Conservation (phyloP, 2,797 vertebrate genomes). For the Acanthis flammea region DNA sequence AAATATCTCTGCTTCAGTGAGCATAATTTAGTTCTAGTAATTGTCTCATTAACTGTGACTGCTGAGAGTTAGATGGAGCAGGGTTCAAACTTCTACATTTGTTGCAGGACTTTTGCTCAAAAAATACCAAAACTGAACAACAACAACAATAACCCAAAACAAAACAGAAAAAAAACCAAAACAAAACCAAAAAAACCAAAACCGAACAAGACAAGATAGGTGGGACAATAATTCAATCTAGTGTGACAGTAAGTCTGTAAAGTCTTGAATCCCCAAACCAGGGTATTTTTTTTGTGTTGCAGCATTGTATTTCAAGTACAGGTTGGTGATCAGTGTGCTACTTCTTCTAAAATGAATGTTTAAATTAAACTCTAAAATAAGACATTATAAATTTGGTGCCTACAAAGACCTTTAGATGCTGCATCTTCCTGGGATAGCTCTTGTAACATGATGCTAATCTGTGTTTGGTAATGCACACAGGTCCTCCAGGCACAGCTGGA, state of each 20-base stretch:
- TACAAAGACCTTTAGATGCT: not conserved
- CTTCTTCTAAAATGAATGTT: not conserved
- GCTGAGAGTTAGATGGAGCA: not conserved
- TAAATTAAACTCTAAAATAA: not conserved
- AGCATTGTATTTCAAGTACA: not conserved
- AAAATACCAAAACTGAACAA: not conserved
- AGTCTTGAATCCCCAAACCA: not conserved
- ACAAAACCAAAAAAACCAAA: not conserved
- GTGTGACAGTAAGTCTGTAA: not conserved
- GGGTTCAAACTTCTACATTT: not conserved
- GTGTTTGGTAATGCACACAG: slow-evolving; percentile 65
- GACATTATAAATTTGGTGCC: not conserved
- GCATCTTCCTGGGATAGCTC: not conserved
- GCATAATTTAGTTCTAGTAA: not conserved
- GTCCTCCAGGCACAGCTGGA: slow-evolving; percentile 94
- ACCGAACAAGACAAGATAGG: not conserved
- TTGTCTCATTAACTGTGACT: not conserved
- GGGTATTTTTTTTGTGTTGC: not conserved
- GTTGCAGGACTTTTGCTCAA: not conserved
- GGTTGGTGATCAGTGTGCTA: not conserved
- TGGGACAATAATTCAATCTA: not conserved
- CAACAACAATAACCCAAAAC: not conserved
- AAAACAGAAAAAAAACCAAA: not conserved
- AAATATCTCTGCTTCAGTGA: not conserved
- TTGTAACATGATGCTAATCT: not conserved